These are phyloP conservation scores for Otus sunia DNA, from an alignment of 2,113 vertebrate species.

Conservation along the genomic window DNA sequence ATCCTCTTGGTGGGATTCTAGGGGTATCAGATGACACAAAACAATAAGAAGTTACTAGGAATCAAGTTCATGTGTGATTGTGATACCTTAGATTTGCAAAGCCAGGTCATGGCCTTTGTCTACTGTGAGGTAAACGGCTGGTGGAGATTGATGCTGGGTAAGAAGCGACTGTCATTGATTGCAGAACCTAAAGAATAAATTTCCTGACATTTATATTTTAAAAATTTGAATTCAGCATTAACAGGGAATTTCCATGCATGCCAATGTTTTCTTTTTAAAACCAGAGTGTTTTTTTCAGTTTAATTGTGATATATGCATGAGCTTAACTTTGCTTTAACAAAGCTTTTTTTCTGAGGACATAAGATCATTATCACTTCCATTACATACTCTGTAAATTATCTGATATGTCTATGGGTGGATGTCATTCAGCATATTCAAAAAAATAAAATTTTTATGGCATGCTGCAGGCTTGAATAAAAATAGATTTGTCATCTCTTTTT, in stretches of 20 bases:
- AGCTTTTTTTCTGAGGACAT: neutral
- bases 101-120: neutral
- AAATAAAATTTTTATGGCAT: neutral
- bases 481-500: constrained; percentile 27
- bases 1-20: neutral
- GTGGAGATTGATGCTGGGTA: neutral
- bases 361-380: neutral
- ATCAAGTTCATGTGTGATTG: neutral
- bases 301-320: neutral
- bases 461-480: constrained; percentile 34
- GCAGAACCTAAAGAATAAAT: neutral
- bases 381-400: constrained; percentile 2
- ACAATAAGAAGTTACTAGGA: neutral
- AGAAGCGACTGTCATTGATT: neutral
- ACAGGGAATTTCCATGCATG: neutral
- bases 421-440: constrained; percentile 20
- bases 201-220: neutral
- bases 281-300: neutral
- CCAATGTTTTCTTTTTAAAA: neutral
- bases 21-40: neutral
- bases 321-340: neutral
- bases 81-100: neutral
- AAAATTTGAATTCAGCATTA: neutral
- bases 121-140: neutral
- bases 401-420: neutral